Percentiles rank a stretch among this genome's conserved stretches.
Evolutionary conservation across 2,888 invertebrate species (phyloP).

Genomic region (Lepas anatifera): DNA sequence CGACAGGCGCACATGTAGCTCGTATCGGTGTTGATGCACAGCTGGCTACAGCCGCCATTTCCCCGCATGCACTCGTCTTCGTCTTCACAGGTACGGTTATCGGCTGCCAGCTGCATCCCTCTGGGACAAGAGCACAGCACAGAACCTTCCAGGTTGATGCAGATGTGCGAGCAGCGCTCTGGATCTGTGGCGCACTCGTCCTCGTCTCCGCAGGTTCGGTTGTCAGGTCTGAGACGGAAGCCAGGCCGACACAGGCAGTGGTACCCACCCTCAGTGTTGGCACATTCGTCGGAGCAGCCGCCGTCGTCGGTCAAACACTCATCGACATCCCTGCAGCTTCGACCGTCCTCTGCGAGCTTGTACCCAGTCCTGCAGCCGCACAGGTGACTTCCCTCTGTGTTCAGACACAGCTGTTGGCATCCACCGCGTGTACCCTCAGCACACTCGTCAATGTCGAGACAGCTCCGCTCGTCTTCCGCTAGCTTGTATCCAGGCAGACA

Average conservation of each 20-base stretch:
- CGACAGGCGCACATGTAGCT: constrained; percentile 33
- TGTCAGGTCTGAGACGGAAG: constrained; percentile 34
- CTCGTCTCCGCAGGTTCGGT: constrained; percentile 33
- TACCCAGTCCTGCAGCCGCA: constrained; percentile 35
- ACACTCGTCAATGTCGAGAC: constrained; percentile 53
- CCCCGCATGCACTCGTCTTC: constrained; percentile 33
- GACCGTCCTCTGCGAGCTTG: constrained; percentile 31
- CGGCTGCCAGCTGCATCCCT: constrained; percentile 35
- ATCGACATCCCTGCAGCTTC: constrained; percentile 23
- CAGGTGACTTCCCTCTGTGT: constrained; percentile 24
- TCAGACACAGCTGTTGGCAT: constrained; percentile 33
- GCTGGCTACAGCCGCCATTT: constrained; percentile 33
- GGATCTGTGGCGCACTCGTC: constrained; percentile 38
- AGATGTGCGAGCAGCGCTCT: constrained; percentile 41
- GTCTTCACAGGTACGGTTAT: constrained; percentile 26
- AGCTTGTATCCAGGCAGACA: constrained; percentile 23
- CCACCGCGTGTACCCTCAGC: constrained; percentile 42
- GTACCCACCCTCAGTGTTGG: constrained; percentile 23
- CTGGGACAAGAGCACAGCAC: constrained; percentile 45
- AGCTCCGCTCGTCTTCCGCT: constrained; percentile 19
- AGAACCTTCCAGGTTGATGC: constrained; percentile 43
- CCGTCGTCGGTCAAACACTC: constrained; percentile 26
- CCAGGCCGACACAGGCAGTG: constrained; percentile 37
- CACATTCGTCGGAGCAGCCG: constrained; percentile 22
- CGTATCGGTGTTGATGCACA: constrained; percentile 35